phyloP scores from a whole-genome alignment of 1,140 invertebrate species.

The Mercenaria mercenaria region DNA sequence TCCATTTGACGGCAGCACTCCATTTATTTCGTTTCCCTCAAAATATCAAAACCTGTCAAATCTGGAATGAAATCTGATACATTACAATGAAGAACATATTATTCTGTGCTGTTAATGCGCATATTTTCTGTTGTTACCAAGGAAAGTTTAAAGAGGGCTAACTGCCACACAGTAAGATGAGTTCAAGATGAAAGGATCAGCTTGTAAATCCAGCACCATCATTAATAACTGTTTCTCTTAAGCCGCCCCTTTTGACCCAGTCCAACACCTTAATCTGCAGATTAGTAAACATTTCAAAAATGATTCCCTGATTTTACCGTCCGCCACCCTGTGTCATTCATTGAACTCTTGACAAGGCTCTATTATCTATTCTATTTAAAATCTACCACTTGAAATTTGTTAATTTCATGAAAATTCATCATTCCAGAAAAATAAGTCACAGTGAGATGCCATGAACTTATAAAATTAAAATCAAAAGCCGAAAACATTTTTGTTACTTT shows the following conservation, averaged over 20 bases:
- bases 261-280: background rate
- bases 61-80: background rate
- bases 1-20: background rate
- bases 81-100: background rate
- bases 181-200: slow-evolving; percentile 23
- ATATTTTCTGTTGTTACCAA: background rate
- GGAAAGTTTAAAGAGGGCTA: background rate
- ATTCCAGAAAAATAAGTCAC: no score
- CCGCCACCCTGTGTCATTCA: background rate
- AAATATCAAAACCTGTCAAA: slow-evolving; percentile 2
- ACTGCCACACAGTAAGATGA: background rate
- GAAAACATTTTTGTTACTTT: no score
- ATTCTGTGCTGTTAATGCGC: background rate
- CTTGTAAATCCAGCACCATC: slow-evolving; percentile 5
- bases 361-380: background rate
- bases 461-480: no score
- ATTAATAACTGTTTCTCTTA: slow-evolving; percentile 9
- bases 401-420: background rate
- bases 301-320: background rate
- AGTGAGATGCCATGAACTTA: no score
- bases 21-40: background rate
- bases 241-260: slow-evolving; percentile 28
- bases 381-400: background rate
- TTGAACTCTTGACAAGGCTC: slow-evolving; percentile 4
- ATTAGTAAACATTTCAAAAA: slow-evolving; percentile 2